These are phyloP conservation scores for Papilio aristodemus DNA, from an alignment of 1,140 invertebrate genomes.

Conservation along the genomic window DNA sequence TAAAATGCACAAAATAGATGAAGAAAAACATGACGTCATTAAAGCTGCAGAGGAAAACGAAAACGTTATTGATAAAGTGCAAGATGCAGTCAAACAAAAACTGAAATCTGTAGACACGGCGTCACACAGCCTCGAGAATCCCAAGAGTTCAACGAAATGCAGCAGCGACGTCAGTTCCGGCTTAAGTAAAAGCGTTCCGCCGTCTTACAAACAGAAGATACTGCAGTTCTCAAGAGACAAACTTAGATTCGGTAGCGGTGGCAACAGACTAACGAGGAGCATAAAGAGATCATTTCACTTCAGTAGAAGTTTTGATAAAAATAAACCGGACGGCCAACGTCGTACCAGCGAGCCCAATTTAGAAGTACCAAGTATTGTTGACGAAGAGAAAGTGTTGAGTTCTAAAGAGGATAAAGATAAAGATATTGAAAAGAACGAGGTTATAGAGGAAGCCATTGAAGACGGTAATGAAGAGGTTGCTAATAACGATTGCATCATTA, in stretches of 20 bases:
- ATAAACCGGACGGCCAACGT: conserved; percentile 64
- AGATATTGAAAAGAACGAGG: conserved; percentile 69
- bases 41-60: conserved; percentile 58
- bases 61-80: conserved; percentile 45
- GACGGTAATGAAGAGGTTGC: conserved; percentile 63
- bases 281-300: conserved; percentile 78
- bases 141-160: conserved; percentile 73
- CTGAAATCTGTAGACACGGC: conserved; percentile 64
- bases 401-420: conserved; percentile 72
- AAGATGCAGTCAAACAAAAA: conserved; percentile 56
- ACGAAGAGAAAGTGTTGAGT: conserved; percentile 52
- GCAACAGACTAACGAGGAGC: conserved; percentile 75
- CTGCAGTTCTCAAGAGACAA: conserved; percentile 78
- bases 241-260: conserved; percentile 73
- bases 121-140: conserved; percentile 73
- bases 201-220: conserved; percentile 78
- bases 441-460: conserved; percentile 62
- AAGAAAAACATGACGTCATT: conserved; percentile 61
- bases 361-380: conserved; percentile 57
- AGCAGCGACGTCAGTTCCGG: conserved; percentile 71
- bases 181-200: conserved; percentile 77
- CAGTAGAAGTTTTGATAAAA: conserved; percentile 73
- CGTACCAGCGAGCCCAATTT: conserved; percentile 74
- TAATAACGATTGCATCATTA: conserved; percentile 67
- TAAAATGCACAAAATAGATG: conserved; percentile 74